Conservation (phyloP, 2,113 vertebrate species). For the Tenrec ecaudatus region DNA sequence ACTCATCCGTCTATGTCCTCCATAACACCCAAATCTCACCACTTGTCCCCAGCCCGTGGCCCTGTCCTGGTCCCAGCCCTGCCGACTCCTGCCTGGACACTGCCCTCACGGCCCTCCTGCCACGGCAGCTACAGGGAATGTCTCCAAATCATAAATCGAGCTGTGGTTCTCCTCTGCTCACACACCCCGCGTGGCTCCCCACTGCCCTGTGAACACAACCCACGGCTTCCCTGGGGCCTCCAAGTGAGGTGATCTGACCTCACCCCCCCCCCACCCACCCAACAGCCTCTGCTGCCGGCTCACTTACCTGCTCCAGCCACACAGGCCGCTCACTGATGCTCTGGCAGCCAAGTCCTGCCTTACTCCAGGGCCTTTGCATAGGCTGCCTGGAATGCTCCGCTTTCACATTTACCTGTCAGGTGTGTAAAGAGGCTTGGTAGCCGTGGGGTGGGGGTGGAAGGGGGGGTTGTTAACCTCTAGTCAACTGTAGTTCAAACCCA, state of each 20-base stretch:
- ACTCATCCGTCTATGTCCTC: background rate
- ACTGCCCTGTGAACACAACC: background rate
- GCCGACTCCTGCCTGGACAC: background rate
- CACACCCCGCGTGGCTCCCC: background rate
- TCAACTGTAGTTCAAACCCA: too few relatives aligned
- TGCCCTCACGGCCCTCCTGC: background rate
- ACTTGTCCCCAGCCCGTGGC: background rate
- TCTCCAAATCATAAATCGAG: background rate
- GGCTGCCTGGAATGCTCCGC: background rate
- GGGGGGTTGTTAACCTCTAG: too few relatives aligned
- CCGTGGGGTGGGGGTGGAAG: too few relatives aligned
- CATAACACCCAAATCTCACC: background rate
- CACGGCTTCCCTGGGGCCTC: background rate
- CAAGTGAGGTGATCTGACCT: background rate
- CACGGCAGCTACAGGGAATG: background rate
- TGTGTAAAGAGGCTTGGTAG: too few relatives aligned
- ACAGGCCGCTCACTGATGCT: background rate
- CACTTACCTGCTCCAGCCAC: background rate
- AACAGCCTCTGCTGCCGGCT: background rate
- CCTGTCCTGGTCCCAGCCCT: background rate
- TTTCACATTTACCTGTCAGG: background rate
- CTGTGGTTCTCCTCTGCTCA: background rate
- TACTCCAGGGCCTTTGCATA: conserved; percentile 2
- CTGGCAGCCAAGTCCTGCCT: background rate
- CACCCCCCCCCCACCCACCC: too few relatives aligned